phyloP scores from a whole-genome alignment of 2,113 vertebrate genomes.

The Bolborhynchus lineola region DNA sequence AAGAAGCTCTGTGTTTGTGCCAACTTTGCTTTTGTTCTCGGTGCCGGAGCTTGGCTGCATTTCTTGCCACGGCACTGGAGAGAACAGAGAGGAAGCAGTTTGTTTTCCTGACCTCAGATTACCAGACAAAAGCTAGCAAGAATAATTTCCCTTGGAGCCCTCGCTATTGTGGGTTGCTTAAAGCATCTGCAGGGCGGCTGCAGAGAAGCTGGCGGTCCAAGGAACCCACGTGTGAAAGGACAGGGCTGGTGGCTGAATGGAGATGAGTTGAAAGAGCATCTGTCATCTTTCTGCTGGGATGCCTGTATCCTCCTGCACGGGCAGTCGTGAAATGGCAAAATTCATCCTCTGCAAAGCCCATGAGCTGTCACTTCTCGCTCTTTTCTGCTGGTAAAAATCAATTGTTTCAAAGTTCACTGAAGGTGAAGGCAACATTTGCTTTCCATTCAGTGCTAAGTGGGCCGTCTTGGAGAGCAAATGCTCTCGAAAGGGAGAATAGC shows the following conservation, averaged over 20 bases:
- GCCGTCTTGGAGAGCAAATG: not conserved
- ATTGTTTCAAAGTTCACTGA: slow-evolving; percentile 42
- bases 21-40: slow-evolving; percentile 50
- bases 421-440: slow-evolving; percentile 49
- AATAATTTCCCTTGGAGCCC: not conserved
- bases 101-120: slow-evolving; percentile 60
- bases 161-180: not conserved
- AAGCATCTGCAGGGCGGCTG: not conserved
- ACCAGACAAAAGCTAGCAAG: slow-evolving; percentile 39
- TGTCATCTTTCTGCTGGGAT: not conserved
- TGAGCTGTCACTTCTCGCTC: slow-evolving; percentile 11
- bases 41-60: slow-evolving; percentile 38
- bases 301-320: not conserved
- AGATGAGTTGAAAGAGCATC: not conserved
- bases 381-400: slow-evolving; percentile 15
- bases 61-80: slow-evolving; percentile 3
- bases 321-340: not conserved
- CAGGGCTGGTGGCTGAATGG: not conserved
- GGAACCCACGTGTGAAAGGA: not conserved
- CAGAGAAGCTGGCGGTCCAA: not conserved
- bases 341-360: not conserved
- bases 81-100: slow-evolving; percentile 34
- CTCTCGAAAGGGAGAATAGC: slow-evolving; percentile 19
- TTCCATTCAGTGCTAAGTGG: slow-evolving; percentile 24
- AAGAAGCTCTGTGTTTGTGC: slow-evolving; percentile 63